Base-by-base conservation (phyloP, 2,113 vertebrate genomes). In the Tupaia tana region DNA sequence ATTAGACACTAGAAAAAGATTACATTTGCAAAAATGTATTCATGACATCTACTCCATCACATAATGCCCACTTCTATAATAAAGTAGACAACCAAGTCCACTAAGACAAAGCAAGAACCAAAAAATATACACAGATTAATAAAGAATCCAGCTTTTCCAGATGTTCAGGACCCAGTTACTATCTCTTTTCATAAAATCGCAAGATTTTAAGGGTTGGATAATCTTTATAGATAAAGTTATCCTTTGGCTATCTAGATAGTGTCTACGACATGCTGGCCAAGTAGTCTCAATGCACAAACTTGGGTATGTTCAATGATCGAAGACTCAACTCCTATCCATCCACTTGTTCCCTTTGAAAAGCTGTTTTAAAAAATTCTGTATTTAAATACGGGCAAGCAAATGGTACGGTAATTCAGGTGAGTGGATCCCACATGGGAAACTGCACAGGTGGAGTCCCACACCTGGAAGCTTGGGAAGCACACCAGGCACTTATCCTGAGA, bases 21-120 rank as follows among this genome's bases (percentile, higher is more conserved):
- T 78, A 34, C 43, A 77, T 24, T 92, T 93, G 70, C 20, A 95
- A 63, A 82, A 85, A 89, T 92, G 24, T 58, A 93, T 96, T 52
- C 69, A 52, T 59, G 9, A 59, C 66, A 93, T 34, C 43, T 58
- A 90, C 81, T 54, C 56, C 91, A 9, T 66, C 43, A 86, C 20
- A 56, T 75, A 52, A 86, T 29, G 25, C 24, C 25, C 69, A 94
- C n/a, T 86, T 90, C 63, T 86, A 18, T 71, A 74, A 83, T 14
- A 81, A 85, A 94, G n/a, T 43, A 43, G n/a, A 96, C 24, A 77
- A 92, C n/a, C n/a, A 71, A 31, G 10, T 59, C 31, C 34, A 91
- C 71, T 2, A 80, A 96, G 54, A 64, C 54, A 96, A 93, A 93
- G 54, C 54, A 78, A 90, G 10, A 69, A 52, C 61, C 22, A 78